Evolutionary conservation across 1,140 invertebrate species (phyloP), one percentile per base, ranked within the genome.

Genomic region (Lasioglossum albipes): DNA sequence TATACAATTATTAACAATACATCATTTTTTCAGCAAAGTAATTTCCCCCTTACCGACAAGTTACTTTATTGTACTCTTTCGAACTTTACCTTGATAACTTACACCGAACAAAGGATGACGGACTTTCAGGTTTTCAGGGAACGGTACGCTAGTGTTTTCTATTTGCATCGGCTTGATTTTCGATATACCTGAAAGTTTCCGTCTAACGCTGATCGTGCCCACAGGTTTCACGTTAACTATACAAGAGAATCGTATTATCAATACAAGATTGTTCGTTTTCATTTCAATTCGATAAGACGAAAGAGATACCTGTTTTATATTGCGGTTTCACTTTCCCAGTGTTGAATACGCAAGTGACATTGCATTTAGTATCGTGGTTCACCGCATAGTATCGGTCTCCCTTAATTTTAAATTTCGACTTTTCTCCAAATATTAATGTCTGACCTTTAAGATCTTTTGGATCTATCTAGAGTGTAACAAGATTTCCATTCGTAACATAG

Each of bases 31-130:
- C 20, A 49, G 45, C 45, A 45, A 49, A 12, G 45, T 65, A 18
- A 69, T 45, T 27, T 4, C 27, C 22, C 57, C 52, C 0, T 41
- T 49, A 41, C 68, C 2, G 3, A 3, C 2, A n/a, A 74, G 12
- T 36, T 66, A 71, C 2, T 62, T 79, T 75, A 52, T 73, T 79
- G 20, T 57, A 81, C 20, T 36, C 57, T 27, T 87, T 59, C 27
- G 54, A 36, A 61, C 10, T 22, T 83, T 84, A 59, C 54, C 67
- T 64, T 88, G 27, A 4, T 52, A 74, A 67, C 31, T 65, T 41
- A 88, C 84, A 74, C 90, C 90, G 45, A 90, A 88, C 18, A 90
- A 81, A 27, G 90, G 90, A 89, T 92, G 87, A 41, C 91, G 84
- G 10, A 66, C 67, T 86, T 85, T 91, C 20, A 92, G 76, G 77